Conservation (phyloP, 2,888 invertebrate genomes). For the Agriopis leucophaearia region DNA sequence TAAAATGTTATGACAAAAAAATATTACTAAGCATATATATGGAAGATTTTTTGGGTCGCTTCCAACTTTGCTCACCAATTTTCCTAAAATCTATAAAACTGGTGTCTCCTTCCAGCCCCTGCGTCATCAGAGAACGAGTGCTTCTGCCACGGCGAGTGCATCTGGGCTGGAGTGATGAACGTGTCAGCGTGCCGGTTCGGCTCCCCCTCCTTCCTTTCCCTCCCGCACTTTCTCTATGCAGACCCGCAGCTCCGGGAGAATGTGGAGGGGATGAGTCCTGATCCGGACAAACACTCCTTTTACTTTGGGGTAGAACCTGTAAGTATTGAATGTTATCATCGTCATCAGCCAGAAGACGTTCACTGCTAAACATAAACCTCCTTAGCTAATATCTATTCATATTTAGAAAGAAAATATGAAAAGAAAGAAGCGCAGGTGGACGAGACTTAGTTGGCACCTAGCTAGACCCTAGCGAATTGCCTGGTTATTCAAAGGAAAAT, state of each 20-base stretch:
- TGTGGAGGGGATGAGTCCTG: slow-evolving; percentile 90
- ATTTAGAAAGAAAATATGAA: no score
- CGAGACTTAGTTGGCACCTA: no score
- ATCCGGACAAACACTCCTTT: slow-evolving; percentile 90
- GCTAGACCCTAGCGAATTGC: no score
- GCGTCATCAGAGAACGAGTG: slow-evolving; percentile 88
- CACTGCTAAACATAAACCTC: no score
- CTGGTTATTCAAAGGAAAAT: no score
- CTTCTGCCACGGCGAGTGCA: slow-evolving; percentile 91
- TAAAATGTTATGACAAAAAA: not conserved
- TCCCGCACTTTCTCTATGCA: slow-evolving; percentile 94
- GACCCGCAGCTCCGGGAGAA: slow-evolving; percentile 88
- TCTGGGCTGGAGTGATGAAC: slow-evolving; percentile 91
- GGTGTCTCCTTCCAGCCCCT: slow-evolving; percentile 79
- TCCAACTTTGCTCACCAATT: not conserved
- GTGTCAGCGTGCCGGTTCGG: slow-evolving; percentile 92
- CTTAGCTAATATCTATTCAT: no score
- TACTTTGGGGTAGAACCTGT: slow-evolving; percentile 92
- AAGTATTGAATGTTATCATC: slow-evolving; percentile 53
- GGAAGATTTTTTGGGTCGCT: not conserved
- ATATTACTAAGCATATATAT: no score
- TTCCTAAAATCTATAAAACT: not conserved
- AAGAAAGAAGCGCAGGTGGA: no score
- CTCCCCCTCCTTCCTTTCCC: slow-evolving; percentile 93
- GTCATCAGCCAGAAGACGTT: no score